phyloP scores from a whole-genome alignment of 2,113 vertebrate species.

The Crotalus horridus region DNA sequence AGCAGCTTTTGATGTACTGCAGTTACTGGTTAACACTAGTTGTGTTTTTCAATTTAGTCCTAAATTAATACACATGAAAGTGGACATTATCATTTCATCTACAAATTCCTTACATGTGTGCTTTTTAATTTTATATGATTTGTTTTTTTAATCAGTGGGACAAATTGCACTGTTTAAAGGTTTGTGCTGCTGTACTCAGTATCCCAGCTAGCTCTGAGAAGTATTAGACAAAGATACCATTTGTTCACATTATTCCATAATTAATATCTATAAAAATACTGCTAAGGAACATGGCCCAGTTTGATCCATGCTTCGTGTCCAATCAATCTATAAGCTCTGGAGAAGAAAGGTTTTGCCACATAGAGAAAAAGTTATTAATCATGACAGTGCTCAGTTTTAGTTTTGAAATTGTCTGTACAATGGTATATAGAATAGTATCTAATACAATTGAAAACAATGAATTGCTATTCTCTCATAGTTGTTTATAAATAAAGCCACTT shows the following conservation, averaged over 20 bases:
- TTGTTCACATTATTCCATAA: not conserved
- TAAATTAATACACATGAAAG: not conserved
- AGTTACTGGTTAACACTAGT: constrained; percentile 59
- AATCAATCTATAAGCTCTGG: not conserved
- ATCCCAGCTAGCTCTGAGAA: not conserved
- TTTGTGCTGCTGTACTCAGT: not conserved
- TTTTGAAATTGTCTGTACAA: not conserved
- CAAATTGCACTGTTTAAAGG: not conserved
- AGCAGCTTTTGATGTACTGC: constrained; percentile 47
- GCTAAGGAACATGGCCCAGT: not conserved
- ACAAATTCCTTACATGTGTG: not conserved
- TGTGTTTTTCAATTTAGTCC: constrained; percentile 28
- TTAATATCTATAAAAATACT: not conserved
- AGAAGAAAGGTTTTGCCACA: not conserved
- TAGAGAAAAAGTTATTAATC: not conserved
- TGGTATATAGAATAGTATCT: not conserved
- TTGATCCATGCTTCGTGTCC: not conserved
- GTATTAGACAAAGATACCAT: not conserved
- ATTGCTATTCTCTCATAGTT: not conserved
- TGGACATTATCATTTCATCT: not conserved
- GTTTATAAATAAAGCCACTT: not conserved
- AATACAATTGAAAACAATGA: not conserved
- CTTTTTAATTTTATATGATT: not conserved
- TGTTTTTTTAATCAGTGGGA: not conserved
- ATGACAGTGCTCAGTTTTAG: not conserved